Percentiles rank a stretch among this genome's conserved stretches.
Evolutionary conservation across 2,797 vertebrate genomes (phyloP).

Genomic region (Sebastes kiyomatsui): DNA sequence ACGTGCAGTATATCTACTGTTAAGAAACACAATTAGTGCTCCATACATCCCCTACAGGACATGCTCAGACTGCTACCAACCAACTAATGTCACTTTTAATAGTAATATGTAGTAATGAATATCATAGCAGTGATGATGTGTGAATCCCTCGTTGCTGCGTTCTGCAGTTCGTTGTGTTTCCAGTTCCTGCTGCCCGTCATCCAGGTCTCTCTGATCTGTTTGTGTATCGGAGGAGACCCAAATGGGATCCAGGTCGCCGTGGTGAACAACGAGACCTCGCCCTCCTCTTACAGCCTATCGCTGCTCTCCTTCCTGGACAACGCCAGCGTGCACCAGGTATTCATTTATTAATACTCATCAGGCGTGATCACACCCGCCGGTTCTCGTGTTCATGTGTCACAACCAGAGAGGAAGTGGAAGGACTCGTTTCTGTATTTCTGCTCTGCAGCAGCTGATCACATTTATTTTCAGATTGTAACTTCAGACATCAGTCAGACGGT

Average conservation of each 20-base stretch:
- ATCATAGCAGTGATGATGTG: background rate
- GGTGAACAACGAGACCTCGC: constrained; percentile 83
- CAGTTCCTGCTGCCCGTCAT: constrained; percentile 87
- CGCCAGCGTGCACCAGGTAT: constrained; percentile 81
- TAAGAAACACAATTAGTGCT: no score
- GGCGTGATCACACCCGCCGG: background rate
- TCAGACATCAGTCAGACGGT: background rate
- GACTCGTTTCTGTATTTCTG: background rate
- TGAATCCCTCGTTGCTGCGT: no score
- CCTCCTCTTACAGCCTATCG: constrained; percentile 64
- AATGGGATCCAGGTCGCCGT: constrained; percentile 81
- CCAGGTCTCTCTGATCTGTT: constrained; percentile 85
- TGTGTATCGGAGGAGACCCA: constrained; percentile 84
- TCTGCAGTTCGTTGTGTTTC: constrained; percentile 82
- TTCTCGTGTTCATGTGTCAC: background rate
- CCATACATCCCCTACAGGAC: no score
- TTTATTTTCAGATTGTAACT: background rate
- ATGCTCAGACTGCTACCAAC: no score
- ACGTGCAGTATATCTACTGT: no score
- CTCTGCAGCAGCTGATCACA: background rate
- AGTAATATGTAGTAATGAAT: accelerated
- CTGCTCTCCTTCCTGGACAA: constrained; percentile 85
- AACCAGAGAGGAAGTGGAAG: background rate
- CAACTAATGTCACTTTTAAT: background rate
- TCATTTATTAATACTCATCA: background rate